Conservation (phyloP, 2,797 vertebrate genomes). For the Carapus acus region DNA sequence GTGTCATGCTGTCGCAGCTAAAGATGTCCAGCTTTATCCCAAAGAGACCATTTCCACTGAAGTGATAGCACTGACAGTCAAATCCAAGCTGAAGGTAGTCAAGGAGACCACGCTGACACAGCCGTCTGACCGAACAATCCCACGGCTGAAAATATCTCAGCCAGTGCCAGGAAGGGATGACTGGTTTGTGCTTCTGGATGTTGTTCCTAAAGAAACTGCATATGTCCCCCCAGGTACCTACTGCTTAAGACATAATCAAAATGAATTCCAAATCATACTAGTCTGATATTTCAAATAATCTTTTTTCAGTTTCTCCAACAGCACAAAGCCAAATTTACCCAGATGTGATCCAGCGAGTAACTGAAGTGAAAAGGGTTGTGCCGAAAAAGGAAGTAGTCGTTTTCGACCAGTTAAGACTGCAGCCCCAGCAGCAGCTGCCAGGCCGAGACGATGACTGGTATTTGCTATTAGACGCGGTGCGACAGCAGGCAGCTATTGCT, state of each 20-base stretch:
- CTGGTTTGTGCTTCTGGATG: constrained; percentile 39
- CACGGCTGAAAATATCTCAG: constrained; percentile 8
- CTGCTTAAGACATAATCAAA: not conserved
- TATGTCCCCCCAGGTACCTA: constrained; percentile 55
- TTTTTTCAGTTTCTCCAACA: constrained; percentile 30
- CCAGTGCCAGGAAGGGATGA: constrained; percentile 22
- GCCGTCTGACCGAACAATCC: not conserved
- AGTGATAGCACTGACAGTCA: not conserved
- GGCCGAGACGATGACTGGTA: constrained; percentile 60
- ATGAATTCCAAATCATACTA: not conserved
- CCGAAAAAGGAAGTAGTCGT: constrained; percentile 15
- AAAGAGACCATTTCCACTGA: constrained; percentile 21
- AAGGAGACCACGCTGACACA: constrained; percentile 5
- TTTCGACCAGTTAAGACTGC: constrained; percentile 25
- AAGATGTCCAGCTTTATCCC: constrained; percentile 29
- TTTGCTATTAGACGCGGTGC: constrained; percentile 36
- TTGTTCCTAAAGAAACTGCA: constrained; percentile 22
- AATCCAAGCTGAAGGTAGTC: not conserved
- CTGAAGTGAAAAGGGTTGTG: constrained; percentile 32
- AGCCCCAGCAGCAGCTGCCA: constrained; percentile 23
- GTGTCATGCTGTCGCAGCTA: constrained; percentile 25
- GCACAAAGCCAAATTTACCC: constrained; percentile 20
- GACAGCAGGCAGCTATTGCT: constrained; percentile 18
- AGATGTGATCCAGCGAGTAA: constrained; percentile 12
- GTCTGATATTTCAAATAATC: not conserved